Evolutionary conservation across 2,888 invertebrate genomes (phyloP).

Genomic region (Tridacna crocea): DNA sequence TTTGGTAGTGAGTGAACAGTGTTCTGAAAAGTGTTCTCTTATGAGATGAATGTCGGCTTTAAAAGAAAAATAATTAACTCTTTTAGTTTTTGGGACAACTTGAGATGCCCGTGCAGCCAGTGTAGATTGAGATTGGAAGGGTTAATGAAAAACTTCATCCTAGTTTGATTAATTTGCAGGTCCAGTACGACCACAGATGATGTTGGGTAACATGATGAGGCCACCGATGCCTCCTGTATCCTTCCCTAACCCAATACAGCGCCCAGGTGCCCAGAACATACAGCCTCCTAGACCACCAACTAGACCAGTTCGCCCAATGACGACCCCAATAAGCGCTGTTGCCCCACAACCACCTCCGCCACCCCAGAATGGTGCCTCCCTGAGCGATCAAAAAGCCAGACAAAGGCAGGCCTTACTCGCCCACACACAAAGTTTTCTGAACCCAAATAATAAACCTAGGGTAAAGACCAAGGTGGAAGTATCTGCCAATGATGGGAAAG

Average conservation of each 20-base stretch:
- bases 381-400: conserved; percentile 57
- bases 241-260: conserved; percentile 78
- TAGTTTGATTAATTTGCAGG: conserved; percentile 18
- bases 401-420: conserved; percentile 80
- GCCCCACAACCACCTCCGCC: neutral
- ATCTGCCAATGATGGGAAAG: conserved; percentile 58
- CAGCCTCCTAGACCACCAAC: conserved; percentile 31
- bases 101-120: no score
- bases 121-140: no score
- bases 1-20: no score
- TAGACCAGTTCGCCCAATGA: conserved; percentile 35
- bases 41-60: no score
- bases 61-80: no score
- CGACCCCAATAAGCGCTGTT: conserved; percentile 26
- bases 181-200: conserved; percentile 72
- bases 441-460: conserved; percentile 72
- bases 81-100: no score
- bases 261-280: conserved; percentile 66
- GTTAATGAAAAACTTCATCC: no score
- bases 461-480: conserved; percentile 63
- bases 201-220: conserved; percentile 72
- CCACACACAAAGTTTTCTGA: conserved; percentile 81
- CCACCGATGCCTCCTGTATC: conserved; percentile 65
- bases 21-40: no score
- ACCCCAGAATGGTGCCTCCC: neutral